These are phyloP conservation scores for Eupithecia subfuscata DNA, from an alignment of 2,888 invertebrate species.

Conservation along the genomic window DNA sequence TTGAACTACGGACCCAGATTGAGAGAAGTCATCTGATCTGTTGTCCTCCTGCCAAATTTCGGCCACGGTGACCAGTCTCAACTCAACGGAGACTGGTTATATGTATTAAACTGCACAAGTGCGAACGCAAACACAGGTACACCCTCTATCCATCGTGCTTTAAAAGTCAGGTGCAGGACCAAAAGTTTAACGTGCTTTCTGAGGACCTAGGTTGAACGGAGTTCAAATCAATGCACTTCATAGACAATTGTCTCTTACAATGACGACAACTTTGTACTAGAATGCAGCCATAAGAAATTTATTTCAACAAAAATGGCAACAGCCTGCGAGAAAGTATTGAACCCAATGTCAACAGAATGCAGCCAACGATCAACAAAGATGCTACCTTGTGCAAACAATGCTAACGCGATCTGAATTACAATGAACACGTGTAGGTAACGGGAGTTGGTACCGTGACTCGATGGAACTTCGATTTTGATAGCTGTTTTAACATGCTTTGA, in stretches of 20 bases:
- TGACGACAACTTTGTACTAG: background rate
- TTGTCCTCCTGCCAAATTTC: too few species aligned
- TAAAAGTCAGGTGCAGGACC: too few species aligned
- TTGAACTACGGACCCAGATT: background rate
- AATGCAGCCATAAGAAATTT: background rate
- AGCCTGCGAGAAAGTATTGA: background rate
- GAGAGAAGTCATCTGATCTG: background rate
- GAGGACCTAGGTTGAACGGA: too few species aligned
- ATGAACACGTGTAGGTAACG: constrained; percentile 34
- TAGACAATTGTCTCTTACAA: too few species aligned
- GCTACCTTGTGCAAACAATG: constrained; percentile 20
- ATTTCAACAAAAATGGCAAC: constrained; percentile 1
- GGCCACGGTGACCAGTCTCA: too few species aligned
- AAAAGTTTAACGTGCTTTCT: too few species aligned
- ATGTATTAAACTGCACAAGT: too few species aligned
- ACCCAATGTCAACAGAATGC: constrained; percentile 5
- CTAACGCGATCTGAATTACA: constrained; percentile 29
- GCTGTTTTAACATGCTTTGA: background rate
- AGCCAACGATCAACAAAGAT: constrained; percentile 8
- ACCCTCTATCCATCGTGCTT: too few species aligned
- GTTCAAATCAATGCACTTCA: background rate
- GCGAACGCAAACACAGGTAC: too few species aligned
- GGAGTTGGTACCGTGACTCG: constrained; percentile 9
- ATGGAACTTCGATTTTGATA: background rate
- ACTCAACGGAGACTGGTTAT: too few species aligned